Base-by-base conservation (phyloP, 64 coral and sea anemone genomes). In the Montipora cactus region DNA sequence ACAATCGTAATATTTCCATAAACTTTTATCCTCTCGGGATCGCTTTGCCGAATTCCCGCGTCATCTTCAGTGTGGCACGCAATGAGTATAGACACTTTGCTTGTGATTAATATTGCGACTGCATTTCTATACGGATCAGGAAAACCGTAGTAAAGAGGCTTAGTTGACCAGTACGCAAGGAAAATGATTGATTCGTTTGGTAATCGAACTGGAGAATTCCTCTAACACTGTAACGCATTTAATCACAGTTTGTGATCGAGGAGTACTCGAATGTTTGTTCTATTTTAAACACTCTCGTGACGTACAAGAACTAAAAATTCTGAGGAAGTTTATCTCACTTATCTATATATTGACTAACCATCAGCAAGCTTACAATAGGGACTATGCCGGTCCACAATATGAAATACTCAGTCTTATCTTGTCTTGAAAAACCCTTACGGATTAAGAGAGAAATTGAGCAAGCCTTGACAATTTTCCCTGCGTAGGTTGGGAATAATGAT, bases 291-390 rank as follows among this genome's bases (percentile, higher is more conserved):
- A 12, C 71, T 72, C 66, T 81, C 16, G 10, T 71, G 64, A 86
- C 82, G 66, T 52, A 51, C 7, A 50, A 20, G 19, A 4, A n/a
- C 45, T 22, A 71, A 71, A 68, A 71, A 68, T 48, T 49, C 4
- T 46, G 10, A 1, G 23, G 16, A 47, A 50, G 9, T 64, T 64
- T 64, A 64, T 64, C 14, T 18, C 19, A 48, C 61, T 64, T 64
- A 72, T 86, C 82, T 86, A 71, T 86, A 86, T 72, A 86, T 51
- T 86, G 66, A 71, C 44, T 72, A 7, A 49, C 44, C 0, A 9
- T 67, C 18, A 64, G 61, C 13, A 64, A 64, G 10, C 61, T 64
- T 64, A 64, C 11, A 64, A 64, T 64, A 16, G 61, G 9, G 14
- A 12, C 61, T 12, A 3, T 14, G 61, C 8, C 61, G 11, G 14